A percentile compares a stretch with the other conserved stretches of the same genome.
phyloP scores from a whole-genome alignment of 1,140 invertebrate genomes.

The Conus ventricosus region DNA sequence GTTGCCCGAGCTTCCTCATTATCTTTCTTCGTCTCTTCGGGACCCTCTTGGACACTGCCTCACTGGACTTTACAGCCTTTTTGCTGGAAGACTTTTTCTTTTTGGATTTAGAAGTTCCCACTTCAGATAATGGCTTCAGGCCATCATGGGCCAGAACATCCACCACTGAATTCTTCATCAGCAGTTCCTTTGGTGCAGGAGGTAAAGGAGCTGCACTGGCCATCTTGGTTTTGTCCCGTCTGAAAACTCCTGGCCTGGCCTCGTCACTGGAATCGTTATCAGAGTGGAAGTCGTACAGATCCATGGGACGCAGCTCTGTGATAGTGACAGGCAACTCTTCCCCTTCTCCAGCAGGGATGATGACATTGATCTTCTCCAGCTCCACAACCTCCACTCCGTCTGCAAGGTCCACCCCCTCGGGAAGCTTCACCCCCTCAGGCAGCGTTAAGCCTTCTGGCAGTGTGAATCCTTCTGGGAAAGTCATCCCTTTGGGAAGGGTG shows the following conservation, averaged over 20 bases:
- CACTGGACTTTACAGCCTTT: constrained; percentile 31
- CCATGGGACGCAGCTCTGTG: constrained; percentile 37
- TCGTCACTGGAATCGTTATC: constrained; percentile 63
- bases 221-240: constrained; percentile 43
- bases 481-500: neutral
- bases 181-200: constrained; percentile 42
- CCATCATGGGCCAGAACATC: constrained; percentile 35
- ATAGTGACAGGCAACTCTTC: constrained; percentile 25
- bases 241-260: constrained; percentile 40
- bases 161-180: constrained; percentile 44
- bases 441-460: neutral
- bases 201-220: constrained; percentile 43
- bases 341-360: neutral
- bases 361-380: constrained; percentile 16
- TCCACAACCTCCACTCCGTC: constrained; percentile 22
- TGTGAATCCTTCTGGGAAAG: neutral
- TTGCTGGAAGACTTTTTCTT: constrained; percentile 47
- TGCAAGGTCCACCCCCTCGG: constrained; percentile 2
- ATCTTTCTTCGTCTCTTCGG: constrained; percentile 36
- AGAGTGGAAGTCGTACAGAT: constrained; percentile 65
- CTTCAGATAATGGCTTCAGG: constrained; percentile 21
- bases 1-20: constrained; percentile 26
- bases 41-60: constrained; percentile 24
- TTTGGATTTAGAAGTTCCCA: constrained; percentile 30
- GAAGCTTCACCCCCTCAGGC: constrained; percentile 4